These are phyloP conservation scores for Galerucella calmariensis DNA, from an alignment of 2,888 invertebrate species.

Conservation along the genomic window DNA sequence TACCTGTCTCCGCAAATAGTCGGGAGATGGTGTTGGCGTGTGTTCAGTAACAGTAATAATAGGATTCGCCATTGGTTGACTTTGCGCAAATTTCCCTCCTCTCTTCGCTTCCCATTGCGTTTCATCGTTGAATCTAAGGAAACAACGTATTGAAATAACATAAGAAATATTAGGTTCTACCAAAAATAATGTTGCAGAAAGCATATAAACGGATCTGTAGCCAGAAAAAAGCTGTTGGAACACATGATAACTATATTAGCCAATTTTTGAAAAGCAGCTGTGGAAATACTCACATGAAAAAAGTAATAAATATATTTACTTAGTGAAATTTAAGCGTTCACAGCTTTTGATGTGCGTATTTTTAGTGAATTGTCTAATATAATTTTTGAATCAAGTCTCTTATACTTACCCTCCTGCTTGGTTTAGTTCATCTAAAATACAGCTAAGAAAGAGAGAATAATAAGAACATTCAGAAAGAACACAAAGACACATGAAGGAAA, in stretches of 20 bases:
- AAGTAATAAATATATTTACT: not conserved
- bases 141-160: not conserved
- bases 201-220: constrained; percentile 8
- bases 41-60: constrained; percentile 98
- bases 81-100: constrained; percentile 66
- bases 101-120: constrained; percentile 73
- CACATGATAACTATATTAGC: constrained; percentile 44
- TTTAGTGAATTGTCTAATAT: constrained; percentile 42
- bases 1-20: constrained; percentile 84
- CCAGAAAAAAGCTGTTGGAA: constrained; percentile 26
- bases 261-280: constrained; percentile 37
- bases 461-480: constrained; percentile 49
- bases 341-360: constrained; percentile 33
- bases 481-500: constrained; percentile 36
- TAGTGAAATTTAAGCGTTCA: not conserved
- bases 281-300: constrained; percentile 38
- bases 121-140: constrained; percentile 77
- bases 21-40: constrained; percentile 91
- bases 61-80: constrained; percentile 84
- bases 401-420: constrained; percentile 80
- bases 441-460: constrained; percentile 70
- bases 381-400: constrained; percentile 35
- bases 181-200: constrained; percentile 14
- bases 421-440: constrained; percentile 87
- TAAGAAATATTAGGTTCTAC: not conserved